Base-by-base conservation (phyloP, 2,113 vertebrate genomes). In the Leptobrachium ailaonicum region DNA sequence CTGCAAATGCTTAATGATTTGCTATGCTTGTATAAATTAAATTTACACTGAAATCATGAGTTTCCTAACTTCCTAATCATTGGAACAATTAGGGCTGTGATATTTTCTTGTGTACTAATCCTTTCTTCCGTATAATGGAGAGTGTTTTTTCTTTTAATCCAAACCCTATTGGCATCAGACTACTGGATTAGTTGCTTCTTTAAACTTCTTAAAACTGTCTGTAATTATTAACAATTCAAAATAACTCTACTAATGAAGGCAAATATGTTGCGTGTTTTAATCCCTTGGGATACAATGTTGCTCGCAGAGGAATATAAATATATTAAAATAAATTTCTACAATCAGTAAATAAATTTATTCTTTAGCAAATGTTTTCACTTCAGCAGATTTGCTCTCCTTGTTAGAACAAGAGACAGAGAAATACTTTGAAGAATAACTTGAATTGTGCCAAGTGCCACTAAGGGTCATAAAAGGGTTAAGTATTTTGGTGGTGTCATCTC, bases 221-320 rank as follows among this genome's bases (percentile, higher is more conserved):
- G 62, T 32, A 64, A 64, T 32, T 64, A 64, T 64, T 64, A 32
- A 64, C 62, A 64, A 64, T 64, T 64, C 20, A 64, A 64, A 64
- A 64, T 32, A 64, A 8, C 62, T 64, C 14, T 64, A 5, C 62
- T 40, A 64, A 64, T 64, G 32, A 64, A 64, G 62, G 20, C n/a
- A 64, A 64, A 64, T 20, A 64, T 64, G 62, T 40, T 32, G 62
- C 40, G 32, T 64, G 40, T 13, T 64, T 20, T 64, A 64, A 64
- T 6, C 62, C 32, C 62, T 64, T 64, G 62, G 62, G 62, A 5
- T 6, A 64, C 40, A 32, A 1, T 1, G 3, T 40, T 64, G 62
- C 62, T 2, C 2, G 2, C 6, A 2, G 2, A 9, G 40, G 6
- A 1, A 32, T 40, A 64, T 32, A 10, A 3, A 32, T 10, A 40